These are phyloP conservation scores for Drosophila sproati DNA, from an alignment of 1,140 invertebrate genomes.

Conservation along the genomic window DNA sequence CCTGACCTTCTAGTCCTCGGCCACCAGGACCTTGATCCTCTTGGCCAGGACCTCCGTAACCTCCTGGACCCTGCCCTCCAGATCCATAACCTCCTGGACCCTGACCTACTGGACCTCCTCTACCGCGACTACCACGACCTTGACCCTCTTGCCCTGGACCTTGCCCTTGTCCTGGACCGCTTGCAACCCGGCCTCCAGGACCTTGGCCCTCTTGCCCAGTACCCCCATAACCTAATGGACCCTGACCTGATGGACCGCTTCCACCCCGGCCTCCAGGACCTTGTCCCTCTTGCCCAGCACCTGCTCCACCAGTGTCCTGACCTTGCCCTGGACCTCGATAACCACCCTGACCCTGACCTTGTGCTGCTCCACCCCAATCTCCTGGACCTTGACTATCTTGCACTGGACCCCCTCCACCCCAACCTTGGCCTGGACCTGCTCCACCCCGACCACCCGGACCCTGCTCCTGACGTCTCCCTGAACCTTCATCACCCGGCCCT, in stretches of 20 bases:
- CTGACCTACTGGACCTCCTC: too few relatives aligned
- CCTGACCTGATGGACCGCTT: not conserved
- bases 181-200: too few relatives aligned
- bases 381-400: too few relatives aligned
- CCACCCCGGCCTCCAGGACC: not conserved
- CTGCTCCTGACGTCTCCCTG: not conserved
- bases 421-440: not conserved
- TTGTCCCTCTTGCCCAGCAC: not conserved
- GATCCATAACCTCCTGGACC: not conserved
- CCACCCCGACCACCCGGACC: not conserved
- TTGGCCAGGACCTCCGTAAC: not conserved
- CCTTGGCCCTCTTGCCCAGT: not conserved
- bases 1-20: too few relatives aligned
- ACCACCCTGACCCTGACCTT: too few relatives aligned
- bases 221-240: not conserved
- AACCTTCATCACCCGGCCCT: not conserved
- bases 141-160: not conserved
- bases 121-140: not conserved
- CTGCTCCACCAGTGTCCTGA: not conserved
- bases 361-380: not conserved
- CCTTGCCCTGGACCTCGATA: not conserved
- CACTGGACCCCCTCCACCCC: not conserved
- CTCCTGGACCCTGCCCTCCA: not conserved
- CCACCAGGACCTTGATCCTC: not conserved
- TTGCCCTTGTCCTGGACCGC: not conserved